Percentiles rank a stretch among this genome's conserved stretches.
phyloP scores from a whole-genome alignment of 2,797 vertebrate genomes.

The Kryptolebias ocellatus region DNA sequence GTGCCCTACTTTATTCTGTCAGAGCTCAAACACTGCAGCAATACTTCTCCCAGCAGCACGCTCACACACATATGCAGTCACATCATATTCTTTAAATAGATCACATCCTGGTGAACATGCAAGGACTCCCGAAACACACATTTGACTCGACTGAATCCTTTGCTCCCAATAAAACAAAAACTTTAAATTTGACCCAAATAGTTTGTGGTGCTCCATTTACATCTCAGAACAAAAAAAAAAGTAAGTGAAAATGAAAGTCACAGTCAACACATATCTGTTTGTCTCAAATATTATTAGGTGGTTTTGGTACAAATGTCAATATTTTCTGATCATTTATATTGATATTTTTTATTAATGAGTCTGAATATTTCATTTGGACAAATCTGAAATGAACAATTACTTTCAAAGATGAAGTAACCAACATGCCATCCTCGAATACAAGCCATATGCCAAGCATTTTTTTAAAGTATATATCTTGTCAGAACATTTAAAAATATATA shows the following conservation, averaged over 20 bases:
- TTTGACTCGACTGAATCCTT: too few relatives aligned
- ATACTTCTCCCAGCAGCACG: constrained; percentile 55
- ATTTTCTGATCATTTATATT: too few relatives aligned
- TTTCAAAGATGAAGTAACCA: constrained; percentile 4
- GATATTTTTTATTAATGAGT: too few relatives aligned
- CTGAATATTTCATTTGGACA: too few relatives aligned
- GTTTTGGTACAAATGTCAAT: too few relatives aligned
- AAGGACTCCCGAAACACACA: constrained; percentile 25
- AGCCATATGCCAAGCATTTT: not conserved
- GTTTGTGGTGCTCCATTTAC: not conserved
- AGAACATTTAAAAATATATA: too few relatives aligned
- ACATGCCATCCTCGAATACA: constrained; percentile 7
- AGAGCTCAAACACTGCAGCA: constrained; percentile 84
- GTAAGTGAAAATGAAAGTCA: not conserved
- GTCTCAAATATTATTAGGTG: too few relatives aligned
- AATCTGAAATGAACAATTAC: constrained; percentile 4
- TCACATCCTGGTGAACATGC: constrained; percentile 37
- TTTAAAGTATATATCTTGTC: not conserved
- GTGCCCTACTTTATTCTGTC: constrained; percentile 88
- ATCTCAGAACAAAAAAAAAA: constrained; percentile 7
- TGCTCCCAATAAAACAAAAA: not conserved
- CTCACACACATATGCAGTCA: constrained; percentile 38
- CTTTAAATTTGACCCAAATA: not conserved
- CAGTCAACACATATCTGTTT: not conserved
- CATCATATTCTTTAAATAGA: constrained; percentile 30